These are phyloP conservation scores for Apus apus DNA, from an alignment of 2,113 vertebrate genomes.

Conservation along the genomic window DNA sequence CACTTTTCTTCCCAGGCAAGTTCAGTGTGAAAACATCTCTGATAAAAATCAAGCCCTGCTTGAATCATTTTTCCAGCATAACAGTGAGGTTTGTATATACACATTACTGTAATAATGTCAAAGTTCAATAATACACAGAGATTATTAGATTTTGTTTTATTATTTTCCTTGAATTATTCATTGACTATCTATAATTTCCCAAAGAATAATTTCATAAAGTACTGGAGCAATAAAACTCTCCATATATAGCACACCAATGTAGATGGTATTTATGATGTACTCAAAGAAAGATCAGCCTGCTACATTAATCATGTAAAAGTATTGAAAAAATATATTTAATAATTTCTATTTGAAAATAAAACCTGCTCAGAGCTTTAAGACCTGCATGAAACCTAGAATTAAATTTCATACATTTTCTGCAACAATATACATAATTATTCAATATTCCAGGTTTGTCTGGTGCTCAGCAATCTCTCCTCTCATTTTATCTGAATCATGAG, in stretches of 20 bases:
- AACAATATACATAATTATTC: slow-evolving; percentile 52
- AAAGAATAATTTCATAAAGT: slow-evolving; percentile 76
- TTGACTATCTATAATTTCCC: slow-evolving; percentile 69
- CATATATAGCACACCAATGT: slow-evolving; percentile 30
- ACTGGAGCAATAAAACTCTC: slow-evolving; percentile 63
- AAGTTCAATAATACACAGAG: slow-evolving; percentile 68
- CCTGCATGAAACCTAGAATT: slow-evolving; percentile 37
- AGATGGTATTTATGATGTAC: slow-evolving; percentile 37
- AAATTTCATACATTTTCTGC: slow-evolving; percentile 47
- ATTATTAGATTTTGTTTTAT: slow-evolving; percentile 77
- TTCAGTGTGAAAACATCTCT: not conserved
- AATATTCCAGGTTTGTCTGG: slow-evolving; percentile 35
- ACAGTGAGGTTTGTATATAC: not conserved
- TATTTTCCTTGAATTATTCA: slow-evolving; percentile 79
- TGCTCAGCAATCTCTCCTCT: slow-evolving; percentile 34
- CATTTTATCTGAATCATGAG: slow-evolving; percentile 25
- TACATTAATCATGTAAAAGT: slow-evolving; percentile 58
- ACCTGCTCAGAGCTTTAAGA: slow-evolving; percentile 48
- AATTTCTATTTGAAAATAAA: slow-evolving; percentile 59
- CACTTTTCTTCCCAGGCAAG: slow-evolving; percentile 22
- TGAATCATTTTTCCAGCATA: not conserved
- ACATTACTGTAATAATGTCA: slow-evolving; percentile 55
- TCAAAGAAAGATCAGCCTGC: slow-evolving; percentile 21
- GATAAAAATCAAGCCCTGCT: not conserved
- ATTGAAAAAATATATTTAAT: slow-evolving; percentile 50